Percentiles rank a stretch among this genome's conserved stretches.
Conservation (phyloP, 2,888 invertebrate genomes). For the Nemurella pictetii region DNA sequence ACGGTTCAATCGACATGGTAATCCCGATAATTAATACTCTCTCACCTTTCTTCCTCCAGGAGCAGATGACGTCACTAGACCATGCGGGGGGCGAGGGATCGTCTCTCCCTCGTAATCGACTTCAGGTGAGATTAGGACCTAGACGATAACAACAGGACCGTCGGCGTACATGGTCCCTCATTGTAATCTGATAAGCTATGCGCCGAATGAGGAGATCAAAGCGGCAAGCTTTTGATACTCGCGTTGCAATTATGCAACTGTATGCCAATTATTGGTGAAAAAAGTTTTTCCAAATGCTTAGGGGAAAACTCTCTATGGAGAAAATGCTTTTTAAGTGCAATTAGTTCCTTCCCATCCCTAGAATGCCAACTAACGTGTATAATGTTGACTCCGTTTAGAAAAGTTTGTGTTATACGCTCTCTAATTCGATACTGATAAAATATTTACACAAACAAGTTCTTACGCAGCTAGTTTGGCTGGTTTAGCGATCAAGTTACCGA, state of each 20-base stretch:
- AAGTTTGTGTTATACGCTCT: neutral
- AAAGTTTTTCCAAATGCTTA: neutral
- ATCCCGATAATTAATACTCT: constrained; percentile 24
- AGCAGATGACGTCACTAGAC: constrained; percentile 10
- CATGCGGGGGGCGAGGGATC: too few relatives aligned
- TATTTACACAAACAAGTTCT: neutral
- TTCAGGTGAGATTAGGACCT: neutral
- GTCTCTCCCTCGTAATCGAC: neutral
- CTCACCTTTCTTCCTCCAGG: neutral
- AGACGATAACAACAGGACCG: neutral
- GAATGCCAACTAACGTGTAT: neutral
- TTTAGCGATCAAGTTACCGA: neutral
- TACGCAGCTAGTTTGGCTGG: neutral
- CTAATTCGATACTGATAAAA: neutral
- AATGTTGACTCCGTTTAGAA: neutral
- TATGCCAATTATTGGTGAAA: constrained; percentile 1
- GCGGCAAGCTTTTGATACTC: neutral
- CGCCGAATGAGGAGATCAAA: constrained; percentile 5
- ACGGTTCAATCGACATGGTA: constrained; percentile 11
- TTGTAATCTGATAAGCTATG: constrained; percentile 27
- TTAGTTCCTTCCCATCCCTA: neutral
- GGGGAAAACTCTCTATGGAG: neutral
- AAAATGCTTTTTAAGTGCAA: neutral
- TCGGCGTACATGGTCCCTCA: constrained; percentile 23
- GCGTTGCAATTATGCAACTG: neutral